Conservation (phyloP, 1,140 invertebrate genomes). For the Hetaerina americana region DNA sequence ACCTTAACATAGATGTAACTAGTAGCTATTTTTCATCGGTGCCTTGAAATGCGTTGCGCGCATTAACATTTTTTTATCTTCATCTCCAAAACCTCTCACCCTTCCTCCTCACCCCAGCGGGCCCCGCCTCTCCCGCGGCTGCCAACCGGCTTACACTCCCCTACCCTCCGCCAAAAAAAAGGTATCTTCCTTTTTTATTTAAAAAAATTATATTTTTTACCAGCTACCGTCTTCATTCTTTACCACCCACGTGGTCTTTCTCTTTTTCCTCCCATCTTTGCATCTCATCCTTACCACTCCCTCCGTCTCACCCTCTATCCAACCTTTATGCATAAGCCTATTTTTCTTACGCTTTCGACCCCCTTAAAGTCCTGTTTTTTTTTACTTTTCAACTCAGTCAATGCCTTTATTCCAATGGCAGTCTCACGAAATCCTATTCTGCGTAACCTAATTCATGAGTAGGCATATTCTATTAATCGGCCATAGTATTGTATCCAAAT, state of each 20-base stretch:
- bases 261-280: not conserved
- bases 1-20: not conserved
- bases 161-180: too few species aligned
- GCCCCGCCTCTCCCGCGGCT: not conserved
- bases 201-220: not conserved
- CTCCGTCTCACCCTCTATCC: not conserved
- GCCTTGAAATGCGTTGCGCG: not conserved
- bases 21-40: not conserved
- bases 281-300: not conserved
- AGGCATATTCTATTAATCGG: too few species aligned
- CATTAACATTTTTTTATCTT: slow-evolving; percentile 1
- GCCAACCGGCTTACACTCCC: not conserved
- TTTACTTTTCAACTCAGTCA: too few species aligned
- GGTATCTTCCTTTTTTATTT: not conserved
- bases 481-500: too few species aligned
- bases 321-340: too few species aligned
- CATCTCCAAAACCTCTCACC: not conserved
- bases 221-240: not conserved
- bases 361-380: too few species aligned
- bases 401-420: too few species aligned
- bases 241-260: not conserved
- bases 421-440: too few species aligned
- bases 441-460: too few species aligned
- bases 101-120: too few species aligned
- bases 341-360: too few species aligned